A percentile compares a stretch with the other conserved stretches of the same genome.
These are phyloP conservation scores for Saimiri boliviensis DNA, from an alignment of 2,113 vertebrate genomes.

Conservation along the genomic window DNA sequence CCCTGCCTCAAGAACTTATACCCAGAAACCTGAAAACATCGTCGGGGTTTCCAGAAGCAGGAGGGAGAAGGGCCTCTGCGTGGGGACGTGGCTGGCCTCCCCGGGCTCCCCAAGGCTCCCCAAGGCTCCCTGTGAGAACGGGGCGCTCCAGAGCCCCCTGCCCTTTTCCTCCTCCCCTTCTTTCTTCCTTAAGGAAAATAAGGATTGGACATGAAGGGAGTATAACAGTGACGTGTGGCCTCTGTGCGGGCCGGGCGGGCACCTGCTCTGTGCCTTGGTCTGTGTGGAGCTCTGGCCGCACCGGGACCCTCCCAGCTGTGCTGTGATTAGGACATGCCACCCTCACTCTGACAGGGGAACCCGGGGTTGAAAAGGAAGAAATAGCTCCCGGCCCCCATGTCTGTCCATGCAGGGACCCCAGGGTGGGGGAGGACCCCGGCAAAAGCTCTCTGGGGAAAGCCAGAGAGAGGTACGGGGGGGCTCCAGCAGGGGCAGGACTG, in stretches of 20 bases:
- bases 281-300: rapidly evolving
- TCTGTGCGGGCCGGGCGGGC: neutral
- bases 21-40: constrained; percentile 63
- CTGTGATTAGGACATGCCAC: neutral
- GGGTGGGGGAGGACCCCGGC: neutral
- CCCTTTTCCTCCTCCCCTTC: neutral
- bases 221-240: neutral
- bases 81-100: neutral
- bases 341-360: neutral
- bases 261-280: neutral
- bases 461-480: neutral
- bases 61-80: neutral
- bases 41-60: neutral
- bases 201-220: neutral
- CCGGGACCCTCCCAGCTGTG: rapidly evolving
- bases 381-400: neutral
- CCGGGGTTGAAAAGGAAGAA: neutral
- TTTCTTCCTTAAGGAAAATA: neutral
- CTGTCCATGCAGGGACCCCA: neutral
- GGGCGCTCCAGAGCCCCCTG: neutral
- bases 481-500: neutral
- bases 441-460: no score
- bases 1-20: neutral
- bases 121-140: neutral
- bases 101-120: neutral